phyloP scores from a whole-genome alignment of 2,113 vertebrate genomes.

The Pavo muticus region DNA sequence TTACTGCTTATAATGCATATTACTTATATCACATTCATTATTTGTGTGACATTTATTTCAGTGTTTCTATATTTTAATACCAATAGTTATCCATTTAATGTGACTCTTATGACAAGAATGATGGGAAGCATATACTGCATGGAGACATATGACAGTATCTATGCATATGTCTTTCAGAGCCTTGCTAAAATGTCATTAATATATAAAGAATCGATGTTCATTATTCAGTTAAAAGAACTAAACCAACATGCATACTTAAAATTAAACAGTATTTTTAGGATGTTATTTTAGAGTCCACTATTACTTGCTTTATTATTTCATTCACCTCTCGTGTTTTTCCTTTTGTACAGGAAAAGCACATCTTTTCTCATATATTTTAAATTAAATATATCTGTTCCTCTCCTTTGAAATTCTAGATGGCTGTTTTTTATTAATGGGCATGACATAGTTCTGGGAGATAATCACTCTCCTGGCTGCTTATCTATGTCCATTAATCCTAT shows the following conservation, averaged over 20 bases:
- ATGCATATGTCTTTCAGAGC: neutral
- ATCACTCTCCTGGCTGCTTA: neutral
- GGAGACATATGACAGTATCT: neutral
- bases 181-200: too few relatives aligned
- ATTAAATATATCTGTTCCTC: neutral
- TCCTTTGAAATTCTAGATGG: neutral
- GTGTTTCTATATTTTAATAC: neutral
- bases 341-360: neutral
- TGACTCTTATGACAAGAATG: neutral
- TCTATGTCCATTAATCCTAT: neutral
- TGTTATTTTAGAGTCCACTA: neutral
- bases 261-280: neutral
- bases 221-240: neutral
- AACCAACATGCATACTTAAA: neutral
- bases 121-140: neutral
- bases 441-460: neutral
- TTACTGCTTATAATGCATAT: neutral
- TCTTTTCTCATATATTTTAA: neutral
- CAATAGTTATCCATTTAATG: neutral
- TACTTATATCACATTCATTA: neutral
- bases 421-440: neutral
- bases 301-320: neutral
- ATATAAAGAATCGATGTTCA: too few relatives aligned
- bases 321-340: neutral
- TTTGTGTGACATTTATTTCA: neutral